A percentile compares a stretch with the other conserved stretches of the same genome.
phyloP scores from a whole-genome alignment of 2,888 invertebrate species.

The Trissonchulus latispiculum region DNA sequence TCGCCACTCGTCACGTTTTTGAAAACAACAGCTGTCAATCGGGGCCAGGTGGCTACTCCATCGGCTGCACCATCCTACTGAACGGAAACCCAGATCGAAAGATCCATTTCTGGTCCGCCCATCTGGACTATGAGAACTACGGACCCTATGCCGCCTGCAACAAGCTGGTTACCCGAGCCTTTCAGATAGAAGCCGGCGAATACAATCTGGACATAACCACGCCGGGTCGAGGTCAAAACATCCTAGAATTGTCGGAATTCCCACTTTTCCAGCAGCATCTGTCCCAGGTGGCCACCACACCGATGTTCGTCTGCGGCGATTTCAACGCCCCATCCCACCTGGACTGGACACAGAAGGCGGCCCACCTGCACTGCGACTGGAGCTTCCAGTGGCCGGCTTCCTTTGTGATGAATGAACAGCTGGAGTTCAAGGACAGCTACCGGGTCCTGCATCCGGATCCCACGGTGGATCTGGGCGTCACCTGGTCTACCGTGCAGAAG shows the following conservation, averaged over 20 bases:
- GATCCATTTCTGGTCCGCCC: constrained; percentile 30
- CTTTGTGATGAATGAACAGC: neutral
- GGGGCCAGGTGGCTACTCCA: neutral
- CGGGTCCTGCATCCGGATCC: constrained; percentile 20
- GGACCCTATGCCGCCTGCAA: constrained; percentile 39
- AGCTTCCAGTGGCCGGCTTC: constrained; percentile 21
- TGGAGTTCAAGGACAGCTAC: constrained; percentile 14
- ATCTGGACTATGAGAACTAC: constrained; percentile 34
- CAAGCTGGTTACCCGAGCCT: constrained; percentile 30
- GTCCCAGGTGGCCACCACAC: neutral
- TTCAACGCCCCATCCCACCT: constrained; percentile 21
- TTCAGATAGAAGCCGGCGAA: constrained; percentile 35
- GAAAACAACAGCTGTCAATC: neutral
- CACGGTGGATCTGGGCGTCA: neutral
- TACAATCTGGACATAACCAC: constrained; percentile 2
- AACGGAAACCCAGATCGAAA: neutral
- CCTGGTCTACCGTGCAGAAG: constrained; percentile 22
- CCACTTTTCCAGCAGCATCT: constrained; percentile 1
- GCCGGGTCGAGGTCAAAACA: constrained; percentile 8
- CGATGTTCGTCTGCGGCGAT: constrained; percentile 19
- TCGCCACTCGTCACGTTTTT: neutral
- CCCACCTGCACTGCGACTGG: constrained; percentile 20
- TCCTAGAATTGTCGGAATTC: neutral
- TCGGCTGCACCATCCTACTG: constrained; percentile 18
- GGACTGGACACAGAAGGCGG: constrained; percentile 16